Evolutionary conservation across 2,113 vertebrate species (phyloP), one percentile per base, ranked within the genome.

Genomic region (Sakesphorus luctuosus): DNA sequence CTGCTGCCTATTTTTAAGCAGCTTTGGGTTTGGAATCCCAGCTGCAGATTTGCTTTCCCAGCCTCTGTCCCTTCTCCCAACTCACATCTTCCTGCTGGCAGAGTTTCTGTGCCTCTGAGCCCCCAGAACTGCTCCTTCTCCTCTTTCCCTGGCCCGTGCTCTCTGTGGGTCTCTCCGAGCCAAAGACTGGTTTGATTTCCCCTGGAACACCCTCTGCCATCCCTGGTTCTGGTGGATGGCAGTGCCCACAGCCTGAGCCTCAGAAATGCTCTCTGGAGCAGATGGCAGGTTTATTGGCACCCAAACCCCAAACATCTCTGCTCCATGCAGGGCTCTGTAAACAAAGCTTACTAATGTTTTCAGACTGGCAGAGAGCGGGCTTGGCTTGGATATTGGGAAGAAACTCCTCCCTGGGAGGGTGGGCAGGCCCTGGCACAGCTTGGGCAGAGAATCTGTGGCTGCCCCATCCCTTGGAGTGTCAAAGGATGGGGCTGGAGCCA

Each of bases 11-110:
- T 50, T 95, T 94, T 90, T 82, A 82, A 92, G 82, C 69, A 49
- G 73, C 65, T 94, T 93, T 92, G 88, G 63, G 49, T 84, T 67
- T 92, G 84, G 78, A 71, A 63, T 94, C 94, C 82, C 88, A 95
- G 88, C 82, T 88, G 82, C 88, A 87, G 62, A 49, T 82, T 65
- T 67, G 38, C 74, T 90, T 84, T 82, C 81, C n/a, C 38, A 68
- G 84, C 35, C 74, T 94, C 82, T 33, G 52, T 66, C 73, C 63
- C 46, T 72, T 62, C 56, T 47, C 61, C 73, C 24, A 78, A 71
- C 71, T 36, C 78, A 55, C 35, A 20, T 40, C 80, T 73, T 86
- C 77, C 40, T 40, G 43, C 49, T 31, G 55, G 7, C 23, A 20
- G 43, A 31, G 61, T 20, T 85, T 36, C 35, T 46, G 19, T 25